These are phyloP conservation scores for Neopipo cinnamomea DNA, from an alignment of 2,113 vertebrate species.

Conservation along the genomic window DNA sequence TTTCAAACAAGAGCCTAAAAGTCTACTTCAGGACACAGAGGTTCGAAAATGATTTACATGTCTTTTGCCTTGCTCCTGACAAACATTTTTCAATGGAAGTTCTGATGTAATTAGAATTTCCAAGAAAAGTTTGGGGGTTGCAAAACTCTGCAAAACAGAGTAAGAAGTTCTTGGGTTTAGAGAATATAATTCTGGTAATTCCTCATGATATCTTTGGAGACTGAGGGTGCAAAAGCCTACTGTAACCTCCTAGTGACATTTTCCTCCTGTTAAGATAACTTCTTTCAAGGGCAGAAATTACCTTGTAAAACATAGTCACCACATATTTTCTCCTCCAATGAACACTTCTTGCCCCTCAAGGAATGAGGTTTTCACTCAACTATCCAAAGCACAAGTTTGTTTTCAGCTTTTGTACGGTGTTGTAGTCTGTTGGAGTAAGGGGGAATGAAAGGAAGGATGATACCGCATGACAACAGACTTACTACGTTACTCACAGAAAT, in stretches of 20 bases:
- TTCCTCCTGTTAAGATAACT: neutral
- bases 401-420: neutral
- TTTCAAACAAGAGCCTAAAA: neutral
- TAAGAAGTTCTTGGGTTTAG: neutral
- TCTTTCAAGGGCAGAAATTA: neutral
- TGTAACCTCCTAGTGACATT: neutral
- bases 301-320: neutral
- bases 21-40: neutral
- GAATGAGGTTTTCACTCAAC: neutral
- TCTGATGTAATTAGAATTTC: neutral
- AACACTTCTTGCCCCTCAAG: neutral
- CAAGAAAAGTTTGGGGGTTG: neutral
- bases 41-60: neutral
- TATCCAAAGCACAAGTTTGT: neutral
- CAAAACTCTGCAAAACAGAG: neutral
- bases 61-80: neutral
- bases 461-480: neutral
- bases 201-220: neutral
- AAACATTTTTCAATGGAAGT: neutral
- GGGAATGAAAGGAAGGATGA: neutral
- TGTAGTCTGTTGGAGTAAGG: rapidly evolving
- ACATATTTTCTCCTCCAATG: neutral
- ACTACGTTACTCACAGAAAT: neutral
- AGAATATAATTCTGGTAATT: neutral
- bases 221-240: neutral